Evolutionary conservation across 2,113 vertebrate genomes (phyloP).

Genomic region (Kryptolebias marmoratus): DNA sequence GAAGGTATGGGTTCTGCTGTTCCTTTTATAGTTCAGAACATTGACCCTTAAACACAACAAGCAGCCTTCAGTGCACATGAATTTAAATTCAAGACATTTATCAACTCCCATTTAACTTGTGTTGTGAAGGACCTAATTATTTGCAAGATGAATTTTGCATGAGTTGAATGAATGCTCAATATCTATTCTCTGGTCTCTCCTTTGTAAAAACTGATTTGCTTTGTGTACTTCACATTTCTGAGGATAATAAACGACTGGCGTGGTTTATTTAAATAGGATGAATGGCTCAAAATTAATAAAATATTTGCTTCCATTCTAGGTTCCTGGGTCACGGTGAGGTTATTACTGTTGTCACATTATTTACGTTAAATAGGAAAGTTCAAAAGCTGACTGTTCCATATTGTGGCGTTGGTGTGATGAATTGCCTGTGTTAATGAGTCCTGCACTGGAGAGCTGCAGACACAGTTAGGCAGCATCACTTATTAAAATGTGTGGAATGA

Average conservation of each 20-base stretch:
- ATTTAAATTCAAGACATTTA: neutral
- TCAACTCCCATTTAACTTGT: neutral
- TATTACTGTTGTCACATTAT: constrained; percentile 30
- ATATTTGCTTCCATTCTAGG: constrained; percentile 5
- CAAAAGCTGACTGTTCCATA: constrained; percentile 41
- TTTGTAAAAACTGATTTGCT: neutral
- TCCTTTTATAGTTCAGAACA: neutral
- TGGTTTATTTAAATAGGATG: constrained; percentile 14
- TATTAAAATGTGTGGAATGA: constrained; percentile 34
- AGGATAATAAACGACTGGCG: constrained; percentile 2
- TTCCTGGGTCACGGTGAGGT: constrained; percentile 10
- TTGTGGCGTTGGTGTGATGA: constrained; percentile 40
- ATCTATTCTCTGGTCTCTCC: neutral
- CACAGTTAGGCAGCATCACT: constrained; percentile 19
- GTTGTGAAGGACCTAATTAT: neutral
- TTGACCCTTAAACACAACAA: neutral
- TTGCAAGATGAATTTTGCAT: neutral
- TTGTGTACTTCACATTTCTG: constrained; percentile 9
- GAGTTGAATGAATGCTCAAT: neutral
- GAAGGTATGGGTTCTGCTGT: neutral
- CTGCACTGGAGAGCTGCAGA: constrained; percentile 28
- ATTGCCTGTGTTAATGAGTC: constrained; percentile 55
- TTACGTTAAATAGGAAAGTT: constrained; percentile 44
- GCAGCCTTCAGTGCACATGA: neutral
- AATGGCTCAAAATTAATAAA: constrained; percentile 30